A percentile compares a stretch with the other conserved stretches of the same genome.
phyloP scores from a whole-genome alignment of 2,797 vertebrate genomes.

The Channa striata region DNA sequence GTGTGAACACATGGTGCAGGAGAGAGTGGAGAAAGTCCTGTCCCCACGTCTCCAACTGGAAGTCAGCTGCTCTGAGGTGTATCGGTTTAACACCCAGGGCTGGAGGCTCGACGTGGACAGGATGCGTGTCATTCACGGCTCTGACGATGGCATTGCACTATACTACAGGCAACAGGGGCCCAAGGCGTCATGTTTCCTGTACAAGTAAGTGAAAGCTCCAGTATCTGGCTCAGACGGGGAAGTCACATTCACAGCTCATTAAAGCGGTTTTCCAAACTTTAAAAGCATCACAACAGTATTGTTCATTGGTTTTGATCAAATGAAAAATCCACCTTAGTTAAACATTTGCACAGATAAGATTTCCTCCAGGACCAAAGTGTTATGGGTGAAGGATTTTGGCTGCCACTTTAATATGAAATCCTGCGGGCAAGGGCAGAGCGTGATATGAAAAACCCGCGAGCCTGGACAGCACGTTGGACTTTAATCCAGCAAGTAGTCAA shows the following conservation, averaged over 20 bases:
- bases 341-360: background rate
- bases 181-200: conserved; percentile 85
- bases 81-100: conserved; percentile 85
- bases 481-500: background rate
- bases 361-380: background rate
- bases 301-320: no score
- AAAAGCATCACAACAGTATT: background rate
- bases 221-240: no score
- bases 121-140: conserved; percentile 77
- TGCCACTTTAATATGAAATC: background rate
- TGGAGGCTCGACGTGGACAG: conserved; percentile 88
- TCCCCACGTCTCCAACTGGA: conserved; percentile 83
- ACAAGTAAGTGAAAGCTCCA: conserved; percentile 84
- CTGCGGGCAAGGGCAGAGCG: background rate
- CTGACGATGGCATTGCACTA: conserved; percentile 72
- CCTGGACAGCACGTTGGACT: no score
- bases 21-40: conserved; percentile 82
- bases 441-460: background rate
- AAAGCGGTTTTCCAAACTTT: background rate
- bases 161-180: conserved; percentile 75
- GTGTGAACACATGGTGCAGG: conserved; percentile 84
- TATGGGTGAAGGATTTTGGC: background rate
- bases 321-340: background rate
- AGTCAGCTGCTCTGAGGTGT: conserved; percentile 87
- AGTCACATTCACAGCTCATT: background rate